Conservation (phyloP, 2,113 vertebrate species). For the Nipponia nippon region DNA sequence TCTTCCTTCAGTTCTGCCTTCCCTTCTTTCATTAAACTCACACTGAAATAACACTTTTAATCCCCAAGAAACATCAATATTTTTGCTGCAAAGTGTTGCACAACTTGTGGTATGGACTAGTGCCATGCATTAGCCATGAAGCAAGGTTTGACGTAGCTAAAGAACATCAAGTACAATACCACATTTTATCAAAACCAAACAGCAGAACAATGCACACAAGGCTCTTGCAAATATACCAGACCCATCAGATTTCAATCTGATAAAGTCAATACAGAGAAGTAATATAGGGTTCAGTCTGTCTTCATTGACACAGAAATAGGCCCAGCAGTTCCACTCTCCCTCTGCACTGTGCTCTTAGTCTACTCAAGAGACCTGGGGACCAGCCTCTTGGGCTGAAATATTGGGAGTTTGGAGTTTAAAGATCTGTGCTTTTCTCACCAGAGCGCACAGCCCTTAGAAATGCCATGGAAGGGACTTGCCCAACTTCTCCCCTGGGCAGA, state of each 20-base stretch:
- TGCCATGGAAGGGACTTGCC: neutral
- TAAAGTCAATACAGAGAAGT: constrained; percentile 64
- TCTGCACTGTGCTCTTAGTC: neutral
- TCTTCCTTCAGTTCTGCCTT: neutral
- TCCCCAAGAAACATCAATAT: constrained; percentile 74
- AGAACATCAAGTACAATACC: constrained; percentile 80
- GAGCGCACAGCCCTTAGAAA: neutral
- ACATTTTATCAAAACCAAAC: constrained; percentile 78
- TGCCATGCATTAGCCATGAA: constrained; percentile 70
- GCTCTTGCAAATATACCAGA: constrained; percentile 61
- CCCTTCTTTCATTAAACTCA: constrained; percentile 57
- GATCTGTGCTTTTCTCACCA: neutral
- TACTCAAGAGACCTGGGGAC: neutral
- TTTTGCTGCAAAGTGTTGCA: constrained; percentile 70
- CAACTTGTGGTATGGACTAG: constrained; percentile 78
- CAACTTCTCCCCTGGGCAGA: neutral
- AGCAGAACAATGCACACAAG: constrained; percentile 78
- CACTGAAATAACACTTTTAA: constrained; percentile 70
- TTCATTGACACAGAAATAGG: constrained; percentile 47
- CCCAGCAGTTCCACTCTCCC: neutral
- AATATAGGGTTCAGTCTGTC: constrained; percentile 50
- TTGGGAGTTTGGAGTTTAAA: neutral
- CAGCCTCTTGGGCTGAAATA: neutral
- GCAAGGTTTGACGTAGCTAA: constrained; percentile 74
- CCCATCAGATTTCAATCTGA: constrained; percentile 68